A percentile compares a stretch with the other conserved stretches of the same genome.
Conservation (phyloP, 1,140 invertebrate species). For the Nasonia vitripennis region DNA sequence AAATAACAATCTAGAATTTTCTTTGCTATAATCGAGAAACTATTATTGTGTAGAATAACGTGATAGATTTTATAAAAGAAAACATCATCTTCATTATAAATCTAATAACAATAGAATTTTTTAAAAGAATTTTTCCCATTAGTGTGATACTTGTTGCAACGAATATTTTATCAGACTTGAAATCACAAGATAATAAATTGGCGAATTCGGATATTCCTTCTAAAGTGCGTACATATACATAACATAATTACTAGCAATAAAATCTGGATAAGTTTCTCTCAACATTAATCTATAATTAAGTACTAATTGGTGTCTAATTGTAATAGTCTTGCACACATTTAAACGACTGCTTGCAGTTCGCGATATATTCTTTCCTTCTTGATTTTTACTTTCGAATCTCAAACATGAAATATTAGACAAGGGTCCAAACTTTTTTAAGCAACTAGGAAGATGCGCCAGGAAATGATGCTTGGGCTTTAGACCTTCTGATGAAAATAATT, state of each 20-base stretch:
- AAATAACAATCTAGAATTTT: conserved; percentile 39
- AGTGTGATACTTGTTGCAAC: conserved; percentile 14
- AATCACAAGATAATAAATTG: neutral
- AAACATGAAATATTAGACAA: conserved; percentile 41
- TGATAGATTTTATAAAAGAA: conserved; percentile 24
- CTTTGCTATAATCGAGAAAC: conserved; percentile 36
- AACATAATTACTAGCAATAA: conserved; percentile 10
- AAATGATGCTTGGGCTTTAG: conserved; percentile 49
- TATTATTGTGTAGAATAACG: conserved; percentile 22
- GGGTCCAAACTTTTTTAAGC: conserved; percentile 35
- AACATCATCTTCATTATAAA: conserved; percentile 22
- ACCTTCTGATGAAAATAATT: neutral
- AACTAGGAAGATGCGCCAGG: neutral
- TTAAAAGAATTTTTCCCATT: conserved; percentile 24
- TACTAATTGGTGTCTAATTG: conserved; percentile 39
- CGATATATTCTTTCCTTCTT: conserved; percentile 37
- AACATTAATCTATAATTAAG: conserved; percentile 32
- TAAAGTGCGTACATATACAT: neutral
- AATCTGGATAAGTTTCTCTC: neutral
- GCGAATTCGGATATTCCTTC: neutral
- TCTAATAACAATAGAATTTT: conserved; percentile 29
- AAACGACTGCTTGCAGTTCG: conserved; percentile 3
- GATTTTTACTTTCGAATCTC: conserved; percentile 40
- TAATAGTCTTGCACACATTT: conserved; percentile 42
- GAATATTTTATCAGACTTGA: neutral